phyloP scores from a whole-genome alignment of 1,140 invertebrate species.

The Cryptotermes secundus region DNA sequence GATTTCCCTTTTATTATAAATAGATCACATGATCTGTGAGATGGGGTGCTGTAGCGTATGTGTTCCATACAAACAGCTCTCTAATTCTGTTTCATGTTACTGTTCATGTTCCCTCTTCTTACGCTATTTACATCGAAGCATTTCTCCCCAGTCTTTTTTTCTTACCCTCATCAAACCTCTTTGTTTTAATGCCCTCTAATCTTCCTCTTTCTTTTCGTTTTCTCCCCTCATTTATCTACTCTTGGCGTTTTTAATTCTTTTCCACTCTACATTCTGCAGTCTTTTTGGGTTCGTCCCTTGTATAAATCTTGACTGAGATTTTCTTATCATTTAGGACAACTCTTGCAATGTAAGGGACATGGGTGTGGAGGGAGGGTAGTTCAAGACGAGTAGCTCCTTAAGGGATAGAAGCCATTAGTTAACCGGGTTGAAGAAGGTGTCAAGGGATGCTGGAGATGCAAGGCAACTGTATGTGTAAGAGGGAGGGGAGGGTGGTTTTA shows the following conservation, averaged over 20 bases:
- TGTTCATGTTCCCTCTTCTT: background rate
- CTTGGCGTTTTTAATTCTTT: slow-evolving; percentile 16
- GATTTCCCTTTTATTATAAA: no score
- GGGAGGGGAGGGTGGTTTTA: background rate
- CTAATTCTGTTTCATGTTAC: background rate
- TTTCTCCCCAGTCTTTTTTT: background rate
- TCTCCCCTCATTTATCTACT: slow-evolving; percentile 19
- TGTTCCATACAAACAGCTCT: no score
- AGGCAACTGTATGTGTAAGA: background rate
- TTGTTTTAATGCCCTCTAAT: slow-evolving; percentile 20
- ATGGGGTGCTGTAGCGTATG: no score
- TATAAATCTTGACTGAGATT: slow-evolving; percentile 23
- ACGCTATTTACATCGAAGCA: background rate
- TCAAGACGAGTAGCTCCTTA: slow-evolving; percentile 28
- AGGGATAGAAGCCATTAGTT: slow-evolving; percentile 27
- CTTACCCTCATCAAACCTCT: slow-evolving; percentile 9
- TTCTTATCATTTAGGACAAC: slow-evolving; percentile 29
- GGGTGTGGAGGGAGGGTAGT: background rate
- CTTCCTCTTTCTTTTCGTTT: slow-evolving; percentile 19
- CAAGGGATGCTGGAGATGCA: slow-evolving; percentile 13
- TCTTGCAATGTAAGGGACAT: slow-evolving; percentile 6
- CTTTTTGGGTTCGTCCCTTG: background rate
- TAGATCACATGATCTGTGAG: no score
- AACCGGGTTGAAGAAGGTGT: slow-evolving; percentile 16
- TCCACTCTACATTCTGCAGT: background rate